Conservation (phyloP, 2,888 invertebrate genomes). For the Cephus pygmeus region DNA sequence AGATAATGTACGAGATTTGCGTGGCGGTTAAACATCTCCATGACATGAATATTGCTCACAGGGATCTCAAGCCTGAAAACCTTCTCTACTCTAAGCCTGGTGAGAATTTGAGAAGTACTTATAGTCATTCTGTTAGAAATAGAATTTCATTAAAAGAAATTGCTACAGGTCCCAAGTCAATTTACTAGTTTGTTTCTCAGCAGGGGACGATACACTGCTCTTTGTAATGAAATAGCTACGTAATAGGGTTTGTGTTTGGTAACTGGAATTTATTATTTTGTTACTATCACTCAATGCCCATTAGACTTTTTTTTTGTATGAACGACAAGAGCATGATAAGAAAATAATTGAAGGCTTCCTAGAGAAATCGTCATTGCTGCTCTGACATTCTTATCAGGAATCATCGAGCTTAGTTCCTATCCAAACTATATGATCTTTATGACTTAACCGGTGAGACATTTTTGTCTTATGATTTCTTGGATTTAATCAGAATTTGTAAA, state of each 20-base stretch:
- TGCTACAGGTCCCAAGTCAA: background rate
- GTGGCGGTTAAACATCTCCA: conserved; percentile 94
- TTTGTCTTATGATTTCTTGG: background rate
- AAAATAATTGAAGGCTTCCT: background rate
- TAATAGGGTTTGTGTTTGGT: background rate
- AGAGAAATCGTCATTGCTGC: background rate
- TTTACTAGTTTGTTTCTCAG: background rate
- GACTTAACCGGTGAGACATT: background rate
- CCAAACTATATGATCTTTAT: background rate
- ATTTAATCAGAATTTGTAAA: background rate
- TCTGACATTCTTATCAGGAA: background rate
- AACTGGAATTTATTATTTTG: background rate
- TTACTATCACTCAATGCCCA: background rate
- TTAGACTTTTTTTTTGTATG: background rate
- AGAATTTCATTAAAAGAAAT: background rate
- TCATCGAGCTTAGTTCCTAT: background rate
- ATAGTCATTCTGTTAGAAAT: background rate
- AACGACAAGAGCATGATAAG: background rate
- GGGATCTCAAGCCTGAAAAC: conserved; percentile 98
- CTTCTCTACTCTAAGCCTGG: conserved; percentile 86
- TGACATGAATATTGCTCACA: conserved; percentile 93
- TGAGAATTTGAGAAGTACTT: conserved; percentile 32
- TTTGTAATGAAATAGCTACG: background rate
- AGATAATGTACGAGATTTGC: conserved; percentile 97
- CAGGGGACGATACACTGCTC: background rate